These are phyloP conservation scores for Chloroceryle aenea DNA, from an alignment of 2,113 vertebrate species.

Conservation along the genomic window DNA sequence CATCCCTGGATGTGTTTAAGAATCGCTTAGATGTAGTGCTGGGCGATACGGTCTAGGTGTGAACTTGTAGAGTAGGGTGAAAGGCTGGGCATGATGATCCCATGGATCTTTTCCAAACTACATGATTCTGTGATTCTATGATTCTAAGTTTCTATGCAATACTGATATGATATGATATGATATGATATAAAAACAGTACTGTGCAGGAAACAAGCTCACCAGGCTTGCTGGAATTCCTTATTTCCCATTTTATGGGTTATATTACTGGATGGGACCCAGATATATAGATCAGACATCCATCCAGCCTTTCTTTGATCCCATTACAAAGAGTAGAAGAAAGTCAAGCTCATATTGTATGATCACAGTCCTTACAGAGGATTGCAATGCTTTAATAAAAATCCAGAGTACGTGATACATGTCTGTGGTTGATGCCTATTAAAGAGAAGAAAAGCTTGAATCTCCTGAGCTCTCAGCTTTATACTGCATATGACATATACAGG, in stretches of 20 bases:
- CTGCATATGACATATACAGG: too few relatives aligned
- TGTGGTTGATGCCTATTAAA: too few relatives aligned
- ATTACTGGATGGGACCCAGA: neutral
- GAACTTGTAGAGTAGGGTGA: too few relatives aligned
- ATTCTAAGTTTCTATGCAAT: neutral
- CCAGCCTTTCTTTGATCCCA: neutral
- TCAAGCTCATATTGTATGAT: neutral
- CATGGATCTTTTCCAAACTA: too few relatives aligned
- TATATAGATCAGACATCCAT: neutral
- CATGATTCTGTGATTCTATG: too few relatives aligned
- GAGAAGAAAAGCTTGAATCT: too few relatives aligned
- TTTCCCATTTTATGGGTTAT: neutral
- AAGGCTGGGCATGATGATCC: too few relatives aligned
- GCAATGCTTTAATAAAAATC: neutral
- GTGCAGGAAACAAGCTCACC: neutral
- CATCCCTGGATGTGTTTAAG: too few relatives aligned
- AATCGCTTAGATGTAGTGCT: too few relatives aligned
- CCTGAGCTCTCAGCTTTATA: too few relatives aligned
- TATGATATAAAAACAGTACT: neutral
- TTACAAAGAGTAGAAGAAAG: neutral
- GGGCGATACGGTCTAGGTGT: too few relatives aligned
- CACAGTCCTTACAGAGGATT: neutral
- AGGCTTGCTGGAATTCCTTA: neutral
- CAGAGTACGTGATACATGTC: neutral
- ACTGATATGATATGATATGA: neutral